These are phyloP conservation scores for Aphis craccivora DNA, from an alignment of 1,140 invertebrate species.

Conservation along the genomic window DNA sequence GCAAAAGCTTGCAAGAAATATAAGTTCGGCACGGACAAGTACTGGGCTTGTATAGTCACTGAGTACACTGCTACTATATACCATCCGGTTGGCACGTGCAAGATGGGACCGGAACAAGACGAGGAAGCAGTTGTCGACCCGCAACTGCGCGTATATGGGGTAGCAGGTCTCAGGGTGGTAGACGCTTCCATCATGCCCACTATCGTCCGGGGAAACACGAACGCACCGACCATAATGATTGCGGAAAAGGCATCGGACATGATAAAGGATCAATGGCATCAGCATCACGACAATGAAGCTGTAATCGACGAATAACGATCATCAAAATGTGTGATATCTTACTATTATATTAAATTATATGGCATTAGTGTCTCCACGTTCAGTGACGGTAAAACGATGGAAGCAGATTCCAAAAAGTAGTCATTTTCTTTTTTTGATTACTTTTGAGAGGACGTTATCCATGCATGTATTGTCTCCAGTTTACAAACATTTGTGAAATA, in stretches of 20 bases:
- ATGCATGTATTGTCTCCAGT: too few relatives aligned
- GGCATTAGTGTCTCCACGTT: too few relatives aligned
- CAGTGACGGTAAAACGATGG: too few relatives aligned
- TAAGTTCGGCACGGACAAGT: slow-evolving; percentile 80
- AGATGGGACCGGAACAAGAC: slow-evolving; percentile 66
- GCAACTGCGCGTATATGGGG: slow-evolving; percentile 65
- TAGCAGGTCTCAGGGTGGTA: slow-evolving; percentile 64
- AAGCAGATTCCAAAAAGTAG: too few relatives aligned
- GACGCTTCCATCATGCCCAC: slow-evolving; percentile 66
- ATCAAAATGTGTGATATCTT: neutral
- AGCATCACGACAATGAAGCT: neutral
- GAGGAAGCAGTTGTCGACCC: slow-evolving; percentile 66
- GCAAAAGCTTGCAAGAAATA: slow-evolving; percentile 80
- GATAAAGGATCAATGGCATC: slow-evolving; percentile 64
- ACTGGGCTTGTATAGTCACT: slow-evolving; percentile 80
- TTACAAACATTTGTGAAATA: too few relatives aligned
- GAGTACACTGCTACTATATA: slow-evolving; percentile 88
- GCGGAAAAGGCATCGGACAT: slow-evolving; percentile 69
- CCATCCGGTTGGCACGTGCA: slow-evolving; percentile 74
- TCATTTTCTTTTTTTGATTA: too few relatives aligned
- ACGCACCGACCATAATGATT: slow-evolving; percentile 70
- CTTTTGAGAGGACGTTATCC: too few relatives aligned
- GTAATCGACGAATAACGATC: neutral
- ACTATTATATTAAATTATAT: neutral
- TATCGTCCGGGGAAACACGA: slow-evolving; percentile 68